Percentiles rank a stretch among this genome's conserved stretches.
Evolutionary conservation across 2,113 vertebrate genomes (phyloP).

Genomic region (Corythoichthys intestinalis): DNA sequence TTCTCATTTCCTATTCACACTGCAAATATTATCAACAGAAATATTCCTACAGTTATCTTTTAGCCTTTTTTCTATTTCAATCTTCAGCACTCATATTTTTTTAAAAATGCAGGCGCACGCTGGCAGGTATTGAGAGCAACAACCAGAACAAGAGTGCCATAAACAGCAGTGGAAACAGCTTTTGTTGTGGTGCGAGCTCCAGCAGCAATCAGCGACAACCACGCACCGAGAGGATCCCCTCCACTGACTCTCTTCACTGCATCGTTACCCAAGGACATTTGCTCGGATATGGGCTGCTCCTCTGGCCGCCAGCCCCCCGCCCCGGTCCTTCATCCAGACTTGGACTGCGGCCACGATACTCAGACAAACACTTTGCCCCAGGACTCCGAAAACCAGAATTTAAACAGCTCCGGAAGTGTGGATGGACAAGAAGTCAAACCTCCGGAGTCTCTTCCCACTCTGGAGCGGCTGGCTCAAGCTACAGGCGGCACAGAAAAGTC

Average conservation of each 20-base stretch:
- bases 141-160: conserved; percentile 25
- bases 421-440: conserved; percentile 47
- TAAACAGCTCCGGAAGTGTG: conserved; percentile 56
- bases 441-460: conserved; percentile 67
- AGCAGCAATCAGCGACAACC: conserved; percentile 6
- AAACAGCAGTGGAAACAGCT: conserved; percentile 29
- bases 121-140: conserved; percentile 34
- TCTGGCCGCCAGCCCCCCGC: conserved; percentile 68
- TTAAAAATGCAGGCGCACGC: conserved; percentile 49
- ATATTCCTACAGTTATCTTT: conserved; percentile 8
- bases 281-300: conserved; percentile 71
- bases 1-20: conserved; percentile 1
- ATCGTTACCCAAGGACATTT: conserved; percentile 15
- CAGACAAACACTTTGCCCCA: conserved; percentile 61
- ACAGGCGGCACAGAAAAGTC: conserved; percentile 84
- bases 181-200: conserved; percentile 12
- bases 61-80: conserved; percentile 3
- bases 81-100: conserved; percentile 17
- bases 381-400: conserved; percentile 64
- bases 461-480: conserved; percentile 81
- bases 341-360: conserved; percentile 55
- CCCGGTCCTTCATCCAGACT: conserved; percentile 57
- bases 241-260: conserved; percentile 4
- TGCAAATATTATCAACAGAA: conserved; percentile 5
- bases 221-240: conserved; percentile 9